Base-by-base conservation (phyloP, 2,888 invertebrate genomes). In the Scelioninae gen. 1 region DNA sequence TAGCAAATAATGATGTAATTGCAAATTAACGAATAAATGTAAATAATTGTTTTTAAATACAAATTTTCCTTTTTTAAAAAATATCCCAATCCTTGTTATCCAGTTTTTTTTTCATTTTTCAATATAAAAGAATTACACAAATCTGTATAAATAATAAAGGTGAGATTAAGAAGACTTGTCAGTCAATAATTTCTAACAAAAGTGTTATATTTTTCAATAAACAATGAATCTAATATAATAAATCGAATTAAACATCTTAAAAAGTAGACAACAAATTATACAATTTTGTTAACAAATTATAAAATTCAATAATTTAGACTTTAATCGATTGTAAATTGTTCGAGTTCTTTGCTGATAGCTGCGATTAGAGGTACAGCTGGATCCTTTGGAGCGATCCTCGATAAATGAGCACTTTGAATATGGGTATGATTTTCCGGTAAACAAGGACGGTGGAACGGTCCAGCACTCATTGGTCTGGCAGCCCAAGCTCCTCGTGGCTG, bases 311-410 rank as follows among this genome's bases (percentile, higher is more conserved):
- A 45, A 63, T 63, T 63, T 10, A 9, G 2, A 16, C 23, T 29
- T 69, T n/a, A 85, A 7, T 87, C 85, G 34, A 84, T 76, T 9
- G 82, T 83, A 69, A 92, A 92, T 81, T 91, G 92, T 60, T 89
- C 88, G 10, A 92, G 88, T 86, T 97, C 97, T 82, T 94, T 95
- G 92, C 96, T 97, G 89, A 97, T 97, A 84, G 97, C 96, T 53
- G 96, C 95, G 87, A 97, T 97, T 31, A 97, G 93, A 0, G 97
- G 97, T 11, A 96, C 94, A 0, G 97, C 97, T 0, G 97, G 96
- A 91, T 97, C 95, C 62, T 94, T 94, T 0, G 94, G 93, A 2
- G 93, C 91, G 82, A 95, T 93, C n/a, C 93, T 93, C 5, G 94
- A 94, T 83, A 95, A 94, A 0, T 94, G 93, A 16, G 92, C 93